phyloP scores from a whole-genome alignment of 2,797 vertebrate genomes.

The Pangasius sanitwongsei region DNA sequence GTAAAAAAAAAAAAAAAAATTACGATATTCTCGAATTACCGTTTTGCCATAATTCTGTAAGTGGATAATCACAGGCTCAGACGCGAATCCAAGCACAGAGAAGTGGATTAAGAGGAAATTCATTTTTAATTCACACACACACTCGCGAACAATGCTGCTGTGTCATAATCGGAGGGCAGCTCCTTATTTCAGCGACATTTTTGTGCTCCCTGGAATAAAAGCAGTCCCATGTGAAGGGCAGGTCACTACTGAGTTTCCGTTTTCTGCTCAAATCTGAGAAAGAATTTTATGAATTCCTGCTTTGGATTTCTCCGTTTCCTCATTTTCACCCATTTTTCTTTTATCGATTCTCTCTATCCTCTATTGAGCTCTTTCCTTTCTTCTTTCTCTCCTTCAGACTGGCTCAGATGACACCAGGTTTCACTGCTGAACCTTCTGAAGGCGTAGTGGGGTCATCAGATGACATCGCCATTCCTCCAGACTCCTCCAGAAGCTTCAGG shows the following conservation, averaged over 20 bases:
- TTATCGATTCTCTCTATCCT: background rate
- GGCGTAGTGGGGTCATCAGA: background rate
- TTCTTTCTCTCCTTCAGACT: background rate
- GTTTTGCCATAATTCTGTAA: slow-evolving; percentile 78
- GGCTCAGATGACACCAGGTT: background rate
- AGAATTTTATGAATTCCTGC: background rate
- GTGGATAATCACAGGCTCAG: background rate
- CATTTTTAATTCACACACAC: background rate
- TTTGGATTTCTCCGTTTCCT: background rate
- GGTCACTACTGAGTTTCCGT: background rate
- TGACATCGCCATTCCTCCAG: background rate
- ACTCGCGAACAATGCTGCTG: background rate
- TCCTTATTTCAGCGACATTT: background rate
- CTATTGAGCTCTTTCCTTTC: background rate
- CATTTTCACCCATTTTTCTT: background rate
- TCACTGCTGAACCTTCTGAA: background rate
- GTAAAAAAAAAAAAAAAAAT: slow-evolving; percentile 81
- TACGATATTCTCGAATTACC: slow-evolving; percentile 27
- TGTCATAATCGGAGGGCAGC: background rate
- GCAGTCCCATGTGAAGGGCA: no score
- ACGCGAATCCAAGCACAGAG: background rate
- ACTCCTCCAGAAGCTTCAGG: background rate
- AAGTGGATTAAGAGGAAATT: slow-evolving; percentile 6
- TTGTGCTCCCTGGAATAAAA: background rate
- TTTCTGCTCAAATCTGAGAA: background rate